Evolutionary conservation across 1,140 invertebrate species (phyloP), one percentile per base, ranked within the genome.

Genomic region (Phenacoccus solenopsis): DNA sequence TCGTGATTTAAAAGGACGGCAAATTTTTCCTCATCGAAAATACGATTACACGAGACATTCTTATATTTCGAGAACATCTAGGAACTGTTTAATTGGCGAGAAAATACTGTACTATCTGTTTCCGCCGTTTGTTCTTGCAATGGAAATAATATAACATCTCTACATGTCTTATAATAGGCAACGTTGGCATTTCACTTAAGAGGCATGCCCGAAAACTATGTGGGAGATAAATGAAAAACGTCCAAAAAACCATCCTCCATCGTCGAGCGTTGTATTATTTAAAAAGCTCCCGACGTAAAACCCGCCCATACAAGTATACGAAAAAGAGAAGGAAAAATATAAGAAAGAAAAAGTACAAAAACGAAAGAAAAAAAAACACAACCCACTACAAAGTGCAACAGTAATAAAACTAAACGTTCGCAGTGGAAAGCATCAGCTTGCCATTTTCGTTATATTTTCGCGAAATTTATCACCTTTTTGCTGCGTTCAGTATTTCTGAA

Each of bases 381-480:
- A 49, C 38, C 38, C 4, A 3, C 38, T 49, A 49, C 38, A 49
- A 49, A 49, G 38, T 49, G 38, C 38, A 49, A 49, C 38, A 49
- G 38, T 49, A 49, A 64, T 64, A 64, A 64, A 64, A 64, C 59
- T 64, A 27, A 64, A 49, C 38, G 38, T 49, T 27, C 25, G 59
- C 25, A 64, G 22, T 64, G 59, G 25, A 64, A 64, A 64, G 59
- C 25, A 64, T 64, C 59, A 64, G 59, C 59, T 64, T 64, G 38
- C 38, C 38, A 49, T 49, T 25, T 64, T 64, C 59, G 59, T 64
- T 27, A 49, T 64, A 64, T 24, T 27, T 27, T 64, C 25, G 59
- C 25, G 25, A 64, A 64, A 64, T 64, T 64, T 64, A 64, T 64
- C 59, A 64, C 59, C 59, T 64, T 64, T 64, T 64, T 16, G 25